Base-by-base conservation (phyloP, 2,888 invertebrate species). In the Thecocarcelia acutangulata region DNA sequence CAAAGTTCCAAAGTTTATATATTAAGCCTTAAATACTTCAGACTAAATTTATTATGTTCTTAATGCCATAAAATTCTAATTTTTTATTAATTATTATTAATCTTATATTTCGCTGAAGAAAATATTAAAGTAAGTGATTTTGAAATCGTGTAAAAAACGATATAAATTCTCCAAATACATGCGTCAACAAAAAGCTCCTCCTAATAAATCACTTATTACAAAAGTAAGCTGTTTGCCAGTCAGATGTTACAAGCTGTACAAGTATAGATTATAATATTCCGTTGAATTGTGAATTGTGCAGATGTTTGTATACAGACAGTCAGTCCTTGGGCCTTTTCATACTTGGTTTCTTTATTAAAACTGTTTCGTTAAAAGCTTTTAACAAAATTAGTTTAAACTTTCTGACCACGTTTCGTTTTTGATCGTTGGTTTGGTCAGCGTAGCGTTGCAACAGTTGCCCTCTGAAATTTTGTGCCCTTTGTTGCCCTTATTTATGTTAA, bases 341-440 rank as follows among this genome's bases (percentile, higher is more conserved):
- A 42, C 61, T 52, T 42, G 3, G 19, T 40, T 37, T 52, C 12
- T 33, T 46, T 66, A 66, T 24, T 42, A 59, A 54, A 19, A 75
- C 63, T 54, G 12, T 78, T 78, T 75, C 59, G 78, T 72, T 83
- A 85, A 86, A 89, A 87, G 89, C 89, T 90, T 89, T 90, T 89
- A 90, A 87, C 88, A 84, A 89, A 90, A 90, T 90, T 90, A 89
- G 89, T 88, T 90, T 87, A 85, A 90, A 87, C 89, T 89, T 89
- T 87, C 89, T 86, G 87, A 88, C 87, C 88, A 88, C 88, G 90
- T 89, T 89, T 87, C 87, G 87, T 87, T 88, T 87, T 87, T 88
- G 87, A 87, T 86, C 88, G 89, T 87, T 88, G 86, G 76, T 84
- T 85, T 85, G 88, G 88, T 87, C 89, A 88, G 86, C 87, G 89